Evolutionary conservation across 1,140 invertebrate species (phyloP).

Genomic region (Zaprionus taronus): DNA sequence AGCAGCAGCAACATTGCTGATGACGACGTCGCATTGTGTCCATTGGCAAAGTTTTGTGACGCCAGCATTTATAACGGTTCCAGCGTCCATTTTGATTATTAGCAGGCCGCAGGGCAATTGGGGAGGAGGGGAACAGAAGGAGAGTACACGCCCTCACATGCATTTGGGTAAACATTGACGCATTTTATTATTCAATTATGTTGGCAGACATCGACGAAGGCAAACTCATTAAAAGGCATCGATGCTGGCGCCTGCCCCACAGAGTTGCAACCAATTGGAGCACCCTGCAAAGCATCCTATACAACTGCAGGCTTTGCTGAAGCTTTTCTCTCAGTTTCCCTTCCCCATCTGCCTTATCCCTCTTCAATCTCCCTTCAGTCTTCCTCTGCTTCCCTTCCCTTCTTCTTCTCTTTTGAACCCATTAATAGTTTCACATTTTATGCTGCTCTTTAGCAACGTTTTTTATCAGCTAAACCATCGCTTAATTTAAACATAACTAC

Average conservation of each 20-base stretch:
- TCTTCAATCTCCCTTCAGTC: neutral
- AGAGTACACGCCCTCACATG: conserved; percentile 9
- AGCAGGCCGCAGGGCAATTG: conserved; percentile 36
- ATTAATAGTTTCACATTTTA: conserved; percentile 46
- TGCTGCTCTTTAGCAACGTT: neutral
- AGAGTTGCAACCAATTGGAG: neutral
- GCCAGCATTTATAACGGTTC: conserved; percentile 73
- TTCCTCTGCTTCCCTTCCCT: neutral
- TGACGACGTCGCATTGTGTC: conserved; percentile 66
- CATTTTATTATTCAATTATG: conserved; percentile 65
- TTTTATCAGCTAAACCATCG: conserved; percentile 14
- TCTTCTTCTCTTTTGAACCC: neutral
- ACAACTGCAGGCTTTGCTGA: neutral
- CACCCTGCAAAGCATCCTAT: accelerated
- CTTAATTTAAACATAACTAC: conserved; percentile 18
- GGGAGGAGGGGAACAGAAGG: neutral
- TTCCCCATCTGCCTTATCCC: neutral
- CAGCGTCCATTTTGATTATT: conserved; percentile 78
- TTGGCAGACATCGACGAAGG: conserved; percentile 33
- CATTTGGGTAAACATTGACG: conserved; percentile 38
- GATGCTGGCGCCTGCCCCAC: conserved; percentile 8
- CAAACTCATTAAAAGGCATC: conserved; percentile 28
- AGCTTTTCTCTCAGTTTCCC: neutral
- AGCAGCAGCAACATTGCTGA: conserved; percentile 21
- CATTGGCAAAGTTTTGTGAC: conserved; percentile 77